Conservation (phyloP, 1,140 invertebrate species). For the Medauroidea extradentata region DNA sequence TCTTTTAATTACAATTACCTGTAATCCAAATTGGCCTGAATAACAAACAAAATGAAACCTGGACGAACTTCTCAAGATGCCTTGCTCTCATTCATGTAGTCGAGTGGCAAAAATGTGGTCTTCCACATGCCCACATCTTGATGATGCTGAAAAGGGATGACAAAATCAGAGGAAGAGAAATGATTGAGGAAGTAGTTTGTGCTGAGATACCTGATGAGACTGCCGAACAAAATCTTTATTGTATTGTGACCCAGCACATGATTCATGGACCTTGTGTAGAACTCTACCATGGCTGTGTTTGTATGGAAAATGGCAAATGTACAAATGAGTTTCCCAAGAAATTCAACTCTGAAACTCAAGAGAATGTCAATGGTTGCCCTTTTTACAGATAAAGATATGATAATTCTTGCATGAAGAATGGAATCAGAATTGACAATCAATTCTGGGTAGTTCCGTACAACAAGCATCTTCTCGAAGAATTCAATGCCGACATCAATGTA, state of each 20-base stretch:
- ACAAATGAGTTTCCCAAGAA: slow-evolving; percentile 25
- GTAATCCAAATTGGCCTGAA: slow-evolving; percentile 16
- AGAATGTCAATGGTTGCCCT: slow-evolving; percentile 11
- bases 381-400: slow-evolving; percentile 1
- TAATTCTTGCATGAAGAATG: neutral
- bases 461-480: slow-evolving; percentile 26
- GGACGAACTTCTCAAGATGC: no score
- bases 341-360: slow-evolving; percentile 6
- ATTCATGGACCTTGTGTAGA: no score
- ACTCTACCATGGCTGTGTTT: no score
- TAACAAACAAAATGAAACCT: no score
- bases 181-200: slow-evolving; percentile 10
- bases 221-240: neutral
- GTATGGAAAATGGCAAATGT: slow-evolving; percentile 28
- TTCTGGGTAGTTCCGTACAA: slow-evolving; percentile 37
- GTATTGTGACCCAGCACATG: no score
- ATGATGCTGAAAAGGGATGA: slow-evolving; percentile 15
- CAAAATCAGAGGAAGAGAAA: slow-evolving; percentile 18
- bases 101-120: slow-evolving; percentile 24
- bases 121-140: slow-evolving; percentile 11
- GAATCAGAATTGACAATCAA: slow-evolving; percentile 21
- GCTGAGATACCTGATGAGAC: slow-evolving; percentile 17
- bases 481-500: slow-evolving; percentile 36
- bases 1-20: slow-evolving; percentile 20
- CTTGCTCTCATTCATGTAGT: slow-evolving; percentile 20